Conservation (phyloP, 2,888 invertebrate species). For the Standfussiana lucernea region DNA sequence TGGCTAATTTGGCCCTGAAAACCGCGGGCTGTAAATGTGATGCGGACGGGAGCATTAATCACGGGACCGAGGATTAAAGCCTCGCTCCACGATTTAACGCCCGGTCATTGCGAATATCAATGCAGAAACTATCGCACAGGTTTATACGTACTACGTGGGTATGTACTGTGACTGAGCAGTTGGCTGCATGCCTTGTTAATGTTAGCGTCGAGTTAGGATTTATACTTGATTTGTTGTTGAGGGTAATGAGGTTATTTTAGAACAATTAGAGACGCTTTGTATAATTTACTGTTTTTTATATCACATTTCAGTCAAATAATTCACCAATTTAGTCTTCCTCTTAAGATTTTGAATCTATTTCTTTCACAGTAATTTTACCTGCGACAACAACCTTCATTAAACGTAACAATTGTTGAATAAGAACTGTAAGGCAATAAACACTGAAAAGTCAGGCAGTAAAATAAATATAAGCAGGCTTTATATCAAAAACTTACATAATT, state of each 20-base stretch:
- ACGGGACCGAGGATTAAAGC: constrained; percentile 71
- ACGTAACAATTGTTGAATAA: too few relatives aligned
- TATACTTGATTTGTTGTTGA: not conserved
- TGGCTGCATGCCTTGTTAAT: constrained; percentile 1
- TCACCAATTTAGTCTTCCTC: not conserved
- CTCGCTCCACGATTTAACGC: constrained; percentile 66
- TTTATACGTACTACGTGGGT: constrained; percentile 19
- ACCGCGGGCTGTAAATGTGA: constrained; percentile 80
- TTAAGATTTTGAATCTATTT: not conserved
- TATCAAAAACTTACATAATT: not conserved
- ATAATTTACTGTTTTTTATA: not conserved
- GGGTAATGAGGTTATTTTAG: not conserved
- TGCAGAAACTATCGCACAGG: constrained; percentile 56
- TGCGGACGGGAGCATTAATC: constrained; percentile 78
- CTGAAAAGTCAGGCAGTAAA: not conserved
- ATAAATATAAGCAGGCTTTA: not conserved
- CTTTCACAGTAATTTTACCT: not conserved
- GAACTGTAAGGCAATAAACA: not conserved
- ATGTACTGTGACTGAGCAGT: constrained; percentile 10
- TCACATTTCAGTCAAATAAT: not conserved
- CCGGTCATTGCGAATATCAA: constrained; percentile 68
- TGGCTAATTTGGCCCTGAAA: constrained; percentile 81
- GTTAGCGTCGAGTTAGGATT: not conserved
- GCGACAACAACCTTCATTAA: not conserved
- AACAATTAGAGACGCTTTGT: not conserved